Conservation (phyloP, 30 jellyfish, hydroid and myxozoan genomes). For the Cassiopea xamachana region DNA sequence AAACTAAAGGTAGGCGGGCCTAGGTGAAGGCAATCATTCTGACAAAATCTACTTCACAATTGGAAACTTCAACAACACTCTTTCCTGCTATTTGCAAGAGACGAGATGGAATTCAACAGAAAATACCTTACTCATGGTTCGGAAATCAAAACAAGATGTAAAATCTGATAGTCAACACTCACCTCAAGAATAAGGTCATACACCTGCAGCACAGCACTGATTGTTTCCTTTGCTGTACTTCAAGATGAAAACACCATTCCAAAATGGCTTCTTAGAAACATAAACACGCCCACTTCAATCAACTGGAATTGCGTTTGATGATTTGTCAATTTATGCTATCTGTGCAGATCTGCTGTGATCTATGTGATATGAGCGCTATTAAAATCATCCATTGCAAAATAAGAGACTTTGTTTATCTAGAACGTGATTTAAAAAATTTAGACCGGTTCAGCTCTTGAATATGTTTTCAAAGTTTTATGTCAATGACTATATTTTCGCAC, state of each 20-base stretch:
- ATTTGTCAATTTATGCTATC: too few species aligned
- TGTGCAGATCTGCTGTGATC: too few species aligned
- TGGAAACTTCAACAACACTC: too few species aligned
- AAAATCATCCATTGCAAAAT: too few species aligned
- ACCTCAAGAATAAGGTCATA: neutral
- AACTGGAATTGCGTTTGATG: neutral
- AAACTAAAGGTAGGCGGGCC: neutral
- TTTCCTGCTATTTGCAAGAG: neutral
- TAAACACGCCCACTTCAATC: slow-evolving; percentile 3
- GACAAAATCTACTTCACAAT: neutral
- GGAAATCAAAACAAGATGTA: neutral
- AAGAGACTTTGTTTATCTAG: too few species aligned
- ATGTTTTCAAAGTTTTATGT: too few species aligned
- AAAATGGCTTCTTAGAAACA: slow-evolving; percentile 21
- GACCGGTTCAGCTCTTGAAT: too few species aligned
- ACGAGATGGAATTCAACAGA: neutral
- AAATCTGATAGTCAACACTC: slow-evolving; percentile 9
- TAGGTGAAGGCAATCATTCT: neutral
- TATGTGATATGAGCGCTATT: too few species aligned
- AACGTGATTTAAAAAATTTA: too few species aligned
- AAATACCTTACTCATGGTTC: too few species aligned
- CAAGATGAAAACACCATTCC: slow-evolving; percentile 14
- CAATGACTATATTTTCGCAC: too few species aligned
- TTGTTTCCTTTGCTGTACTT: slow-evolving; percentile 10
- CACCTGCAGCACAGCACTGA: neutral